These are phyloP conservation scores for Momotus momota DNA, from an alignment of 2,797 vertebrate species.

Conservation along the genomic window DNA sequence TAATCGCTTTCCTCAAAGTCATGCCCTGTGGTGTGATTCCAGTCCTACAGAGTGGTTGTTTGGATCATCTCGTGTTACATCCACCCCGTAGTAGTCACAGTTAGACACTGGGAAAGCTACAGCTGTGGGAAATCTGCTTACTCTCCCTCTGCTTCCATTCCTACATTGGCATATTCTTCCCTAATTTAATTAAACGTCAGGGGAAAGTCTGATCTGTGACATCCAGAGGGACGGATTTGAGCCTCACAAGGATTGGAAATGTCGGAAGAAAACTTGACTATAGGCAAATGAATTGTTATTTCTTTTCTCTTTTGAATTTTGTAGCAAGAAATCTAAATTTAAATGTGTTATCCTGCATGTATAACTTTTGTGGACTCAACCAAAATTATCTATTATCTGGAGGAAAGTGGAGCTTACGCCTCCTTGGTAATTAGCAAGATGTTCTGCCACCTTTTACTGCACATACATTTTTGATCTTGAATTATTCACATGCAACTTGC, in stretches of 20 bases:
- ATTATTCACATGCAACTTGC: not conserved
- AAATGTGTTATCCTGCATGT: not conserved
- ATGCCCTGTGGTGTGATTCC: not conserved
- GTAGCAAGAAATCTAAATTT: conserved; percentile 10
- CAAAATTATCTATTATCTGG: conserved; percentile 16
- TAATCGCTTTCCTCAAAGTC: not conserved
- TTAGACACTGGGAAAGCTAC: not conserved
- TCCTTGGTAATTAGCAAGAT: not conserved
- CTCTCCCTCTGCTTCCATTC: not conserved
- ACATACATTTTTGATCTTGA: not conserved
- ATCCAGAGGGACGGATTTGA: not conserved
- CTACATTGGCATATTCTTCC: not conserved
- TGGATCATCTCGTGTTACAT: not conserved
- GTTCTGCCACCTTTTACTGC: not conserved
- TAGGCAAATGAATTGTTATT: not conserved
- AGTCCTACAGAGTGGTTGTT: not conserved
- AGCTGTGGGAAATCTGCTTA: not conserved
- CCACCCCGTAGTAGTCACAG: not conserved
- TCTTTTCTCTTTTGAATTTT: not conserved
- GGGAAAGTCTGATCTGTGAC: not conserved
- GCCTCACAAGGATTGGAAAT: not conserved
- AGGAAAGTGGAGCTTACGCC: conserved; percentile 17
- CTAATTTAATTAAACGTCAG: not conserved
- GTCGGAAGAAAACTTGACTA: not conserved
- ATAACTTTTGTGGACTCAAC: not conserved